A percentile compares a stretch with the other conserved stretches of the same genome.
Conservation (phyloP, 2,888 invertebrate species). For the Oscheius sp. region DNA sequence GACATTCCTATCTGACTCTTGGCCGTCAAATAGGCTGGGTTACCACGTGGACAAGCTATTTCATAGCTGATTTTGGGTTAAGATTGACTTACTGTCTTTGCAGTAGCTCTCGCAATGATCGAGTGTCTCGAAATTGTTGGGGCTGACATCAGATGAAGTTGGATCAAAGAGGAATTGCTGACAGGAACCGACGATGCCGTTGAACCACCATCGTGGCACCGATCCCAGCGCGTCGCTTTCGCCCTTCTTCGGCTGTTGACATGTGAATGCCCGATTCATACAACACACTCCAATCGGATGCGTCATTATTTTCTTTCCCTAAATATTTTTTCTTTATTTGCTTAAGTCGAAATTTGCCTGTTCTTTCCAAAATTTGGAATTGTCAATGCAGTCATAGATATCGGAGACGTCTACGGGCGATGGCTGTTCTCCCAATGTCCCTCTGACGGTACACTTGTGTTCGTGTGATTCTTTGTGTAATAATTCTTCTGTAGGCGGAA, state of each 20-base stretch:
- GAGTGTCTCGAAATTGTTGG: constrained; percentile 62
- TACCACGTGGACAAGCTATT: constrained; percentile 57
- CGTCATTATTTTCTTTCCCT: constrained; percentile 45
- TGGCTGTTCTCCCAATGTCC: constrained; percentile 50
- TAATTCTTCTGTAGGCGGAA: constrained; percentile 48
- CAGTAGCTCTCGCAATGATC: constrained; percentile 54
- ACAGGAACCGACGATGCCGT: constrained; percentile 58
- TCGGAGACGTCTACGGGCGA: constrained; percentile 58
- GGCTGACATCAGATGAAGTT: constrained; percentile 52
- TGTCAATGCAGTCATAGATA: constrained; percentile 62
- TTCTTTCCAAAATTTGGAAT: constrained; percentile 58
- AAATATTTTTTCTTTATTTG: background rate
- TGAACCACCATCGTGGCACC: constrained; percentile 61
- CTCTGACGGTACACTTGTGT: constrained; percentile 49
- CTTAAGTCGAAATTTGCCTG: constrained; percentile 37
- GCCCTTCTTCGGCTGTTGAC: constrained; percentile 60
- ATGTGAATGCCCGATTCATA: constrained; percentile 64
- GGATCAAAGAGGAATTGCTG: constrained; percentile 64
- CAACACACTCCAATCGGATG: constrained; percentile 61
- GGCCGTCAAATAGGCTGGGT: constrained; percentile 49
- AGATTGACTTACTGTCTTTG: constrained; percentile 41
- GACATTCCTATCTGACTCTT: constrained; percentile 43
- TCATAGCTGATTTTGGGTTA: background rate
- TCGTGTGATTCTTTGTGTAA: constrained; percentile 47
- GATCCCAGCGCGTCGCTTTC: constrained; percentile 59